phyloP scores from a whole-genome alignment of 2,888 invertebrate species.

The Baronia brevicornis region DNA sequence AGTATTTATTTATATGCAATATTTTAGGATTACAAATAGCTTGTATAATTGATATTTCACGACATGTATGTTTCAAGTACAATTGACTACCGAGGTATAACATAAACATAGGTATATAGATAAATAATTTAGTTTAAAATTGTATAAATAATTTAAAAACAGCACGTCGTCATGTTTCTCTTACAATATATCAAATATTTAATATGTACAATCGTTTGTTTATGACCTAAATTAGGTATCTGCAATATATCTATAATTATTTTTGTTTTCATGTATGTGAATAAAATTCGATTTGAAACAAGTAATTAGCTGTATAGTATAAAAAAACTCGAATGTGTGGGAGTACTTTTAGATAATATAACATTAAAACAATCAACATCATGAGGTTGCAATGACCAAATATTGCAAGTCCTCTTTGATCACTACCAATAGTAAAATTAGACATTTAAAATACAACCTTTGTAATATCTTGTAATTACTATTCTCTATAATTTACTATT shows the following conservation, averaged over 20 bases:
- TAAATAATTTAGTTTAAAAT: too few species aligned
- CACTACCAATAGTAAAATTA: conserved; percentile 19
- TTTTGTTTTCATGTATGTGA: too few species aligned
- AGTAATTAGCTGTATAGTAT: too few species aligned
- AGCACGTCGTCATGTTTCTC: too few species aligned
- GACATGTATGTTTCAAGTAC: conserved; percentile 20
- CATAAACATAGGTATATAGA: too few species aligned
- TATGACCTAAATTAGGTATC: too few species aligned
- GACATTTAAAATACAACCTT: conserved; percentile 55
- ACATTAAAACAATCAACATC: conserved; percentile 41
- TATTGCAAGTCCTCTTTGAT: conserved; percentile 21
- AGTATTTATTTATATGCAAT: conserved; percentile 8
- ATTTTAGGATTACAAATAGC: conserved; percentile 9
- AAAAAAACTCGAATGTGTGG: not conserved
- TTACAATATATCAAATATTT: too few species aligned
- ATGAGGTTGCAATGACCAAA: conserved; percentile 23
- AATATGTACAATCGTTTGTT: too few species aligned
- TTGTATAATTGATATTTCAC: conserved; percentile 26
- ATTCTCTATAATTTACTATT: too few species aligned
- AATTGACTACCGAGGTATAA: conserved; percentile 28
- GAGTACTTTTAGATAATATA: conserved; percentile 1
- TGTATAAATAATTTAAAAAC: too few species aligned
- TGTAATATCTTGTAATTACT: conserved; percentile 31
- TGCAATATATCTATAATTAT: too few species aligned
- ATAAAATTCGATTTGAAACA: too few species aligned